Percentiles rank a stretch among this genome's conserved stretches.
Evolutionary conservation across 2,888 invertebrate genomes (phyloP).

Genomic region (Lottia scabra): DNA sequence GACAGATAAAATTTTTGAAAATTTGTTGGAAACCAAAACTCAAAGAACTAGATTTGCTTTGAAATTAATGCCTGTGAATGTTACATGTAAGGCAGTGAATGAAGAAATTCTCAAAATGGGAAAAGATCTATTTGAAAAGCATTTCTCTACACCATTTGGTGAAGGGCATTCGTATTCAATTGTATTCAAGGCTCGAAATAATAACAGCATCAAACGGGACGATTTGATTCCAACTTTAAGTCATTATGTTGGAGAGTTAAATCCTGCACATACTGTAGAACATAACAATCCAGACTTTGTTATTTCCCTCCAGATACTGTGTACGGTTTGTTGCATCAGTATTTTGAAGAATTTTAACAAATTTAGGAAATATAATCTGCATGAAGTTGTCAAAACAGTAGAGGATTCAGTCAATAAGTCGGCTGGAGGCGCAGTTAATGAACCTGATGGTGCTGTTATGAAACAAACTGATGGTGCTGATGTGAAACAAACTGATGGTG

Average conservation of each 20-base stretch:
- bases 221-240: slow-evolving; percentile 76
- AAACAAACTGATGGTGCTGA: too few species aligned
- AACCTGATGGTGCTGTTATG: too few species aligned
- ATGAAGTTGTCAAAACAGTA: slow-evolving; percentile 71
- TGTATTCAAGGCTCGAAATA: slow-evolving; percentile 60
- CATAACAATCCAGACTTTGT: slow-evolving; percentile 81
- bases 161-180: slow-evolving; percentile 49
- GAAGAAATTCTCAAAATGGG: slow-evolving; percentile 81
- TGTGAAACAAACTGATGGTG: too few species aligned
- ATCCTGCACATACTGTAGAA: slow-evolving; percentile 79
- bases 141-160: slow-evolving; percentile 73
- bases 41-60: slow-evolving; percentile 83
- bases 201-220: slow-evolving; percentile 74
- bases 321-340: slow-evolving; percentile 82
- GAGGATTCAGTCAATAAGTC: background rate
- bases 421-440: background rate
- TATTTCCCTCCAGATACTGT: slow-evolving; percentile 86
- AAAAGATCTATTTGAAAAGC: slow-evolving; percentile 77
- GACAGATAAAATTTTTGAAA: slow-evolving; percentile 79
- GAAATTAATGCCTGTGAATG: slow-evolving; percentile 84
- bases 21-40: slow-evolving; percentile 77
- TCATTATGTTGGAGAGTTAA: slow-evolving; percentile 76
- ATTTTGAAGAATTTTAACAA: slow-evolving; percentile 83
- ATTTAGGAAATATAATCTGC: slow-evolving; percentile 87
- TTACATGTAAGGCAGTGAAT: slow-evolving; percentile 81